Evolutionary conservation across 1,140 invertebrate species (phyloP).

Genomic region (Conus ventricosus): DNA sequence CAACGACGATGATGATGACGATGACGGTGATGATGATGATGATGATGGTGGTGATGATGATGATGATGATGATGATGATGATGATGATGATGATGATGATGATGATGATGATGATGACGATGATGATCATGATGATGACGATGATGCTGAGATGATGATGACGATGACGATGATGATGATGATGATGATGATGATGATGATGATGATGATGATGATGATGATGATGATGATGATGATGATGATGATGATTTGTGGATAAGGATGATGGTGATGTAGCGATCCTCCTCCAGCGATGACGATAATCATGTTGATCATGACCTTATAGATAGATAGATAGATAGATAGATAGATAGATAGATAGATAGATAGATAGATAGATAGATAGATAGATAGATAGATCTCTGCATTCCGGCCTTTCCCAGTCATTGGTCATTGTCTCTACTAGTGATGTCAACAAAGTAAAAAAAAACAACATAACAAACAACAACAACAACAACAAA

Average conservation of each 20-base stretch:
- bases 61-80: constrained; percentile 19
- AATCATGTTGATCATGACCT: constrained; percentile 22
- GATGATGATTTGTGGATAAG: neutral
- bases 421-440: too few relatives aligned
- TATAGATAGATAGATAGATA: neutral
- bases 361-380: too few relatives aligned
- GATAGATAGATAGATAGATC: too few relatives aligned
- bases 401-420: too few relatives aligned
- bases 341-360: neutral
- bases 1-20: constrained; percentile 1
- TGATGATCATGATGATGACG: constrained; percentile 13
- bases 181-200: constrained; percentile 1
- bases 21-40: constrained; percentile 18
- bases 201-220: constrained; percentile 33
- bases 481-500: too few relatives aligned
- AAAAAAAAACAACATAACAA: too few relatives aligned
- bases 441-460: too few relatives aligned
- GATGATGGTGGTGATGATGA: neutral
- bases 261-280: neutral
- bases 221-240: constrained; percentile 35
- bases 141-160: constrained; percentile 11
- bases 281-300: neutral
- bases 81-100: constrained; percentile 31
- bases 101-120: constrained; percentile 30
- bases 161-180: neutral